Conservation (phyloP, 2,888 invertebrate genomes). For the Mystacides longicornis region DNA sequence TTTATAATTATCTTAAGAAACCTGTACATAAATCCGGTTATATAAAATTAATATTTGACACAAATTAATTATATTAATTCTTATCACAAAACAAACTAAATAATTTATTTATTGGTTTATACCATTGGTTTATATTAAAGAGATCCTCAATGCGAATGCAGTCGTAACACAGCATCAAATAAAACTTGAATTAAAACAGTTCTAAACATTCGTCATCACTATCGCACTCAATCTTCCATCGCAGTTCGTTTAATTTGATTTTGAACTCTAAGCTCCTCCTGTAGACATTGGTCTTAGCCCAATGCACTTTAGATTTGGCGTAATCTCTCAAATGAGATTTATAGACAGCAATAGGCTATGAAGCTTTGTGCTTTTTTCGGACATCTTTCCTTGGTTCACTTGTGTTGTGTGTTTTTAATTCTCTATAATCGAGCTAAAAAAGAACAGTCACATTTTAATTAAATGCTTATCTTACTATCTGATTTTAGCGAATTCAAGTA, state of each 20-base stretch:
- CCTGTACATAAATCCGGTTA: too few species aligned
- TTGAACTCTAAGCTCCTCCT: conserved; percentile 19
- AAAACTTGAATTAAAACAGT: not conserved
- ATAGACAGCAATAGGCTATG: conserved; percentile 44
- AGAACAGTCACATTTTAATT: too few species aligned
- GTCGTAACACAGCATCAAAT: too few species aligned
- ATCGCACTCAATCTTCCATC: conserved; percentile 7
- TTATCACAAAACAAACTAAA: too few species aligned
- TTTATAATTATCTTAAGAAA: too few species aligned
- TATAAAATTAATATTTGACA: too few species aligned
- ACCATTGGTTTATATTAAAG: too few species aligned
- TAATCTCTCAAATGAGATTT: conserved; percentile 4
- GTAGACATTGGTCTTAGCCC: conserved; percentile 19
- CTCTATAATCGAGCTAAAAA: conserved; percentile 58
- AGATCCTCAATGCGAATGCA: too few species aligned
- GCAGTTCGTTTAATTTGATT: conserved; percentile 17
- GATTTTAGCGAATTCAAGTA: too few species aligned
- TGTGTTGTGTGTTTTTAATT: conserved; percentile 57
- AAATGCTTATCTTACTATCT: too few species aligned
- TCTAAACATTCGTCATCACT: conserved; percentile 10
- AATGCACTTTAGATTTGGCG: conserved; percentile 12
- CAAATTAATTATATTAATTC: too few species aligned
- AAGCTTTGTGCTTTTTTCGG: conserved; percentile 62
- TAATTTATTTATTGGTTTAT: too few species aligned
- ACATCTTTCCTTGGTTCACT: conserved; percentile 52